Evolutionary conservation across 2,888 invertebrate species (phyloP).

Genomic region (Arge pagana): DNA sequence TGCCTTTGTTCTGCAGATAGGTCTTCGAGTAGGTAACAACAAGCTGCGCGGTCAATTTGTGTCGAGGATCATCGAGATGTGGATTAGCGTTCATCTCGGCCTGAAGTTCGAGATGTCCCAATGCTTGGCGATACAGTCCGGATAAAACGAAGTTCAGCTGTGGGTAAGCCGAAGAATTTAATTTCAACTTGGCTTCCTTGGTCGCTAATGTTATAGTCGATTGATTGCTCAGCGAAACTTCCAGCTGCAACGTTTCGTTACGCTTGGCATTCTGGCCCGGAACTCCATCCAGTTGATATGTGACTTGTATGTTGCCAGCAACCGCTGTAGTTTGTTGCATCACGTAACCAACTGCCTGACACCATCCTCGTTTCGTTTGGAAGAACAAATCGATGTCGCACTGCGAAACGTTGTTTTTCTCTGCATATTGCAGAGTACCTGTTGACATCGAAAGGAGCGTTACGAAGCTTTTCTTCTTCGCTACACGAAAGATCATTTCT

Average conservation of each 20-base stretch:
- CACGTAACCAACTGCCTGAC: constrained; percentile 75
- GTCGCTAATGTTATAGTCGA: constrained; percentile 64
- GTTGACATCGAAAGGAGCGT: no score
- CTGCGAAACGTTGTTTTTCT: constrained; percentile 74
- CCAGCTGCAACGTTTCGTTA: constrained; percentile 58
- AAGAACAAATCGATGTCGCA: constrained; percentile 77
- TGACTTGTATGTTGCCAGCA: constrained; percentile 67
- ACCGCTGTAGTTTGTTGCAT: constrained; percentile 61
- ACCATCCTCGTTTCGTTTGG: constrained; percentile 76
- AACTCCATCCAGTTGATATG: constrained; percentile 68
- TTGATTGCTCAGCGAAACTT: constrained; percentile 62
- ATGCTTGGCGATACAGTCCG: constrained; percentile 65
- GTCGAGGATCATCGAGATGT: constrained; percentile 62
- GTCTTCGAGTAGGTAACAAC: constrained; percentile 67
- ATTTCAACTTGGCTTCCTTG: constrained; percentile 68
- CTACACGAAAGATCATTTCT: no score
- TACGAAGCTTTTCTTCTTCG: no score
- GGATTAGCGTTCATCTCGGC: constrained; percentile 72
- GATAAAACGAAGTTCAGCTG: constrained; percentile 56
- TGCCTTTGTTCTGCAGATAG: constrained; percentile 62
- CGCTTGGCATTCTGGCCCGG: constrained; percentile 54
- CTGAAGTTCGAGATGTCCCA: constrained; percentile 73
- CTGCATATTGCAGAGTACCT: constrained; percentile 66
- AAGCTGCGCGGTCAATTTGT: constrained; percentile 67
- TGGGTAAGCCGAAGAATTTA: constrained; percentile 79